phyloP scores from a whole-genome alignment of 1,140 invertebrate species.

The Drosophila nikananu region DNA sequence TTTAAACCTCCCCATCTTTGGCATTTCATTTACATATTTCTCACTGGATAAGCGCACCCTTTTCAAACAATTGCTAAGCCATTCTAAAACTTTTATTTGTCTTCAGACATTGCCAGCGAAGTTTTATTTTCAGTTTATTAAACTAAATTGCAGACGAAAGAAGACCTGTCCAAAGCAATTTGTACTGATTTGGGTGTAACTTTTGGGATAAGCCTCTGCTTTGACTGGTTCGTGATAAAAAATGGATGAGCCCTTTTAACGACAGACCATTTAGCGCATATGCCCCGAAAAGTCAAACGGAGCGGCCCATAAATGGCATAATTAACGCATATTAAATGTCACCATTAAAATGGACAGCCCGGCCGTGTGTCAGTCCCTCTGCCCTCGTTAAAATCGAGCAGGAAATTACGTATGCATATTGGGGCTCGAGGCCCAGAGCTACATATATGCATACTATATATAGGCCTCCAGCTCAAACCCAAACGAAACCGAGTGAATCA shows the following conservation, averaged over 20 bases:
- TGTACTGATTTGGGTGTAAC: conserved; percentile 38
- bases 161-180: conserved; percentile 40
- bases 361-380: conserved; percentile 12
- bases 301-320: conserved; percentile 71
- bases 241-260: conserved; percentile 73
- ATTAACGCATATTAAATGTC: conserved; percentile 81
- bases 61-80: conserved; percentile 7
- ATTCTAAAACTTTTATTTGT: conserved; percentile 13
- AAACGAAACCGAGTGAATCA: conserved; percentile 37
- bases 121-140: conserved; percentile 35
- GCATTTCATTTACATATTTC: conserved; percentile 24
- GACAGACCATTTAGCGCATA: conserved; percentile 70
- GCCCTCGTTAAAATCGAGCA: conserved; percentile 65
- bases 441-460: neutral
- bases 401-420: conserved; percentile 63
- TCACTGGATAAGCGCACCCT: neutral
- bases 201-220: conserved; percentile 4
- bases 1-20: neutral
- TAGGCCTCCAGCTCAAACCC: conserved; percentile 3
- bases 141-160: conserved; percentile 7
- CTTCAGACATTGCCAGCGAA: conserved; percentile 1
- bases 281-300: conserved; percentile 38
- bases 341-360: conserved; percentile 68
- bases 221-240: conserved; percentile 51
- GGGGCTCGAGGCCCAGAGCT: conserved; percentile 7